These are phyloP conservation scores for Terebella lapidaria DNA, from an alignment of 2,888 invertebrate genomes.

Conservation along the genomic window DNA sequence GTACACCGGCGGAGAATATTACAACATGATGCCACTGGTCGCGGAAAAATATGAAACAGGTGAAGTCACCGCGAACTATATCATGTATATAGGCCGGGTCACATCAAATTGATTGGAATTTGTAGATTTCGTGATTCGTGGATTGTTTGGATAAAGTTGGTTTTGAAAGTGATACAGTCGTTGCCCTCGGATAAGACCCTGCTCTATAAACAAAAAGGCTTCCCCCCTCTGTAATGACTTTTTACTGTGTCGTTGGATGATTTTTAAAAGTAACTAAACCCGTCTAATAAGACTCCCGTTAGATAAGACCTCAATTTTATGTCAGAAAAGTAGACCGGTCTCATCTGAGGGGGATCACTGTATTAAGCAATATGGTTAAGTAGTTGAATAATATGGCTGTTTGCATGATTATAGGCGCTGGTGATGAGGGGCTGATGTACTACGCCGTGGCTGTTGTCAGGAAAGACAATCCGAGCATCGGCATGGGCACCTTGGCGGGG, in stretches of 20 bases:
- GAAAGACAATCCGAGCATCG: conserved; percentile 48
- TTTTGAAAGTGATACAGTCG: neutral
- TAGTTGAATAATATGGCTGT: neutral
- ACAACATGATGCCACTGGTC: conserved; percentile 81
- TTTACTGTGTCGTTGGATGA: too few relatives aligned
- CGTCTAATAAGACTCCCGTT: too few relatives aligned
- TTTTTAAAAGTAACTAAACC: too few relatives aligned
- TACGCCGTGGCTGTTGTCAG: conserved; percentile 76
- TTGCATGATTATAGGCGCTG: conserved; percentile 5
- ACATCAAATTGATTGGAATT: neutral
- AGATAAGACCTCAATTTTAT: too few relatives aligned
- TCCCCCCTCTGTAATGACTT: too few relatives aligned
- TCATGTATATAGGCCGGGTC: neutral
- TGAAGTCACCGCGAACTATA: conserved; percentile 18
- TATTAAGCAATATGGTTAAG: neutral
- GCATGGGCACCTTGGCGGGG: conserved; percentile 65
- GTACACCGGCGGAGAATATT: conserved; percentile 84
- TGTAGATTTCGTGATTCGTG: neutral
- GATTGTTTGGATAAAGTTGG: neutral
- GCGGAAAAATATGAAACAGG: conserved; percentile 43
- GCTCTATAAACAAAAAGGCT: too few relatives aligned
- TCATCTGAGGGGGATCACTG: too few relatives aligned
- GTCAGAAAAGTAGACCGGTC: too few relatives aligned
- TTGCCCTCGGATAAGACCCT: too few relatives aligned
- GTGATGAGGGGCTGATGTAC: conserved; percentile 23